Percentiles rank a stretch among this genome's conserved stretches.
These are phyloP conservation scores for Alaudala cheleensis DNA, from an alignment of 2,113 vertebrate genomes.

Conservation along the genomic window DNA sequence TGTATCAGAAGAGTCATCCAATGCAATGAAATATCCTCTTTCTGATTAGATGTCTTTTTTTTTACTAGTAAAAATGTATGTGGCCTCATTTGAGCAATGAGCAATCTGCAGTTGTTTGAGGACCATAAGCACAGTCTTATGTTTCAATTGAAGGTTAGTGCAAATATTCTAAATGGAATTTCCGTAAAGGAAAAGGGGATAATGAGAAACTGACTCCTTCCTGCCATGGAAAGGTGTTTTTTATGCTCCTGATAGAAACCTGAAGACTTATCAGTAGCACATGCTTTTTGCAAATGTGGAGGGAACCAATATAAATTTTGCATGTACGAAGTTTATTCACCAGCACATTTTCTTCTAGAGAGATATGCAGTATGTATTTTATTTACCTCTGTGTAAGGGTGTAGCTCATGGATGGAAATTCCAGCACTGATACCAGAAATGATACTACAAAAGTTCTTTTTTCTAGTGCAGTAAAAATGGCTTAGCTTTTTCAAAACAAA, in stretches of 20 bases:
- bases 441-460: neutral
- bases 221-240: neutral
- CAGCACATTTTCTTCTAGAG: neutral
- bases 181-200: neutral
- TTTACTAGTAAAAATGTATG: neutral
- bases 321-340: neutral
- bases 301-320: neutral
- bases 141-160: neutral
- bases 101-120: neutral
- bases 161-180: neutral
- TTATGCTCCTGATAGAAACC: neutral
- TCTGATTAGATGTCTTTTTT: neutral
- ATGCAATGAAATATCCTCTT: neutral
- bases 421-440: neutral
- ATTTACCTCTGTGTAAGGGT: neutral
- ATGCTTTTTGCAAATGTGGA: neutral
- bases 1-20: neutral
- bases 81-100: neutral
- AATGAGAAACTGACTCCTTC: neutral
- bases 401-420: neutral
- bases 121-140: neutral
- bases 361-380: fast-evolving
- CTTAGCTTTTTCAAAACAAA: conserved; percentile 35
- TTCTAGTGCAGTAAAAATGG: neutral
- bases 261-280: neutral